phyloP scores from a whole-genome alignment of 2,888 invertebrate genomes.

The Cheiracanthium punctorium region DNA sequence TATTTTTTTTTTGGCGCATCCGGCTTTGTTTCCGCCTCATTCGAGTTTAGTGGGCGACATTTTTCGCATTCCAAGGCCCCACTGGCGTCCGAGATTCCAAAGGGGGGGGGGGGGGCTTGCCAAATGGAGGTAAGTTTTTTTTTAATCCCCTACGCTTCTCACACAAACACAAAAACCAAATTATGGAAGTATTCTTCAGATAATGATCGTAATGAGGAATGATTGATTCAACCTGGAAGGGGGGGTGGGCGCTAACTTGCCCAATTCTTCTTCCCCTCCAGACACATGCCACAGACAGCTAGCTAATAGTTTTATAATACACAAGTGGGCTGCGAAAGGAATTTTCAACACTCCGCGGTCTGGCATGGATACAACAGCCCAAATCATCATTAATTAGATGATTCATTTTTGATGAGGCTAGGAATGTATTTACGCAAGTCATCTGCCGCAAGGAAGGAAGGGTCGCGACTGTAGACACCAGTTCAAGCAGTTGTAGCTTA shows the following conservation, averaged over 20 bases:
- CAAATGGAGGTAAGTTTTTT: too few relatives aligned
- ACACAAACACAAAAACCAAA: neutral
- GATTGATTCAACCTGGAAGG: neutral
- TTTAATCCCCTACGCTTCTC: too few relatives aligned
- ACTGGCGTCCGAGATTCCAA: neutral
- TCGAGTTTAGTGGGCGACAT: slow-evolving; percentile 39
- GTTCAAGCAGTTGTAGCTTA: too few relatives aligned
- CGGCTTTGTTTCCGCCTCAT: slow-evolving; percentile 53
- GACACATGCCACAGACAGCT: neutral
- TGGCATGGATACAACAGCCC: neutral
- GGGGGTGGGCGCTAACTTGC: neutral
- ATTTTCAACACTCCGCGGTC: neutral
- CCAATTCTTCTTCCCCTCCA: neutral
- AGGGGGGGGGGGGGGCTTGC: too few relatives aligned
- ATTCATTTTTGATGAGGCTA: neutral
- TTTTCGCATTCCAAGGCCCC: slow-evolving; percentile 36
- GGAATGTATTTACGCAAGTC: too few relatives aligned
- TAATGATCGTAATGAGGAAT: slow-evolving; percentile 10
- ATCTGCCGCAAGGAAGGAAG: too few relatives aligned
- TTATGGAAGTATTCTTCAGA: neutral
- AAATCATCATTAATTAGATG: neutral
- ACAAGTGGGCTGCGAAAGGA: neutral
- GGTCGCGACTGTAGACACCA: too few relatives aligned
- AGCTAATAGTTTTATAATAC: neutral
- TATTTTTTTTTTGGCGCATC: slow-evolving; percentile 30